Evolutionary conservation across 2,113 vertebrate species (phyloP), one percentile per base, ranked within the genome.

Genomic region (Urocolius indicus): DNA sequence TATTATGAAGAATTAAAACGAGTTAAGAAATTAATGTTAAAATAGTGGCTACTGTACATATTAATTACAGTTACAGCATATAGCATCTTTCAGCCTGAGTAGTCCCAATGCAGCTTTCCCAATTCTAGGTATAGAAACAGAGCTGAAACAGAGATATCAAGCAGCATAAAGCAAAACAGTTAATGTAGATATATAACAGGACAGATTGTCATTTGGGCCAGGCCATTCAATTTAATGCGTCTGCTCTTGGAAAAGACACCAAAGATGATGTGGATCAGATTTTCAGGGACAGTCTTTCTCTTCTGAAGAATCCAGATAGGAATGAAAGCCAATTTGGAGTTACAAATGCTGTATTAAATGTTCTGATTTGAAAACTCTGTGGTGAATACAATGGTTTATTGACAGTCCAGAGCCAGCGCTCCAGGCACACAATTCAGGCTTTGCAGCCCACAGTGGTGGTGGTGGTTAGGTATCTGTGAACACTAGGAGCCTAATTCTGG

Each of bases 11-110:
- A 76, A 92, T 57, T 94, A 93, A 81, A 94, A 69, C n/a, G 87
- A 75, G 77, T 90, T 79, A 78, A 91, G 82, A 95, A 93, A 91
- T 43, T 61, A 0, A 10, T 75, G 48, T 84, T 94, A 90, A 93
- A 94, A 71, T 75, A 92, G 61, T 65, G 58, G 79, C 94, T 95
- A 84, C 95, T 93, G 93, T 93, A 52, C 46, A 45, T 78, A 34
- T 23, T 74, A 84, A 84, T 61, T 81, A 26, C 18, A 45, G 46
- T 87, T 88, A 27, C 6, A 74, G 51, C 2, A 0, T 57, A 41
- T 34, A 68, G 46, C 2, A 7, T 92, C 85, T 87, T 91, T 84
- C 84, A 69, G 66, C 45, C 59, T 71, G 63, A 92, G 43, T 68
- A 81, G 79, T 77, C 58, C 77, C 73, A 77, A 41, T 59, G 63